Conservation (phyloP, 2,113 vertebrate genomes). For the Brachionichthys hirsutus region DNA sequence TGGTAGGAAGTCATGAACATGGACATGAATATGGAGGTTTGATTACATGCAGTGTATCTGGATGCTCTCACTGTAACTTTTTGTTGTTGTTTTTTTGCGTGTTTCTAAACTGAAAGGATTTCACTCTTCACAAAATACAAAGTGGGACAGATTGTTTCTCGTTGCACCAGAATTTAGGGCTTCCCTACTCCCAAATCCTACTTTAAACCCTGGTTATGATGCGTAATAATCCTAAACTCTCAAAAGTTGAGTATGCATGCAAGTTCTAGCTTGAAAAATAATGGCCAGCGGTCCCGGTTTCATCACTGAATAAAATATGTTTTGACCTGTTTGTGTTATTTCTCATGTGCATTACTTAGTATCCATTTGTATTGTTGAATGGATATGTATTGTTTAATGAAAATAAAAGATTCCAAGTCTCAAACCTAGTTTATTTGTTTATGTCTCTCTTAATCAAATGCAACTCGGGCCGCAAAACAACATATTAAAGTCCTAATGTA, state of each 20-base stretch:
- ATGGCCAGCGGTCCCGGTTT: neutral
- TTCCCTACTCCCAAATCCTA: too few relatives aligned
- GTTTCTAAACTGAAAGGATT: neutral
- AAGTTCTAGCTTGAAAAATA: constrained; percentile 7
- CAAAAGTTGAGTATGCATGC: neutral
- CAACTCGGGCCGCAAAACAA: too few relatives aligned
- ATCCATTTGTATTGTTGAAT: neutral
- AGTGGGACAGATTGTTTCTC: too few relatives aligned
- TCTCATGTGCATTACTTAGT: neutral
- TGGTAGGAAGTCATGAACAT: constrained; percentile 80
- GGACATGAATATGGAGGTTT: neutral
- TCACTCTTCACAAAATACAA: neutral
- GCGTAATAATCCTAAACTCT: neutral
- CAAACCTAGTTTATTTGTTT: constrained; percentile 1
- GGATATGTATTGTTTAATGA: too few relatives aligned
- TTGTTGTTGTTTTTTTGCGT: neutral
- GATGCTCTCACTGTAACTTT: neutral
- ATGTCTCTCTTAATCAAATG: constrained; percentile 17
- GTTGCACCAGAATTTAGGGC: too few relatives aligned
- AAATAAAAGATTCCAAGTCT: too few relatives aligned
- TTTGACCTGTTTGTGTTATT: neutral
- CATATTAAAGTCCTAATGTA: too few relatives aligned
- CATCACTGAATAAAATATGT: neutral
- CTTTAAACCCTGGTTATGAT: too few relatives aligned
- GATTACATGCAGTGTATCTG: neutral